phyloP scores from a whole-genome alignment of 2,888 invertebrate genomes.

The Drosophila monieri region DNA sequence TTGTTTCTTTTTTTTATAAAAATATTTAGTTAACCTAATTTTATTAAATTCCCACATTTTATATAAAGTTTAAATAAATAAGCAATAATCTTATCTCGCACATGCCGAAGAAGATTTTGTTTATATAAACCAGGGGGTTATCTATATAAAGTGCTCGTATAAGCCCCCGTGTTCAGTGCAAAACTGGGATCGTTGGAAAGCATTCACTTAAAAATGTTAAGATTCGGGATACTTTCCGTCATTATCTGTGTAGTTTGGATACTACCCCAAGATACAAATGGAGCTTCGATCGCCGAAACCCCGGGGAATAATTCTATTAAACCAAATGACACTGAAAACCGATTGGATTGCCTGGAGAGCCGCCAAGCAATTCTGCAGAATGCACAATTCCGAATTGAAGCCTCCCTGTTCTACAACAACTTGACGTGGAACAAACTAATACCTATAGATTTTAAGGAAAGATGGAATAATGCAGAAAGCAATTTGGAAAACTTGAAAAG shows the following conservation, averaged over 20 bases:
- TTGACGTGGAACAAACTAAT: not conserved
- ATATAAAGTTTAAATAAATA: too few species aligned
- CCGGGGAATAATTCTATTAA: not conserved
- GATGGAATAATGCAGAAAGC: not conserved
- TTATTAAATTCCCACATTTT: too few species aligned
- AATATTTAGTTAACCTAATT: too few species aligned
- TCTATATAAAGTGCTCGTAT: too few species aligned
- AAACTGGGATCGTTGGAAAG: not conserved
- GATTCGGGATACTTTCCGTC: not conserved
- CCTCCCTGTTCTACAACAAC: not conserved
- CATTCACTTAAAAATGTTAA: not conserved
- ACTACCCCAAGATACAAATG: not conserved
- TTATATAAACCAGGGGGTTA: too few species aligned
- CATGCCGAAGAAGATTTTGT: too few species aligned
- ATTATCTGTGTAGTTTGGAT: not conserved
- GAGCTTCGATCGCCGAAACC: not conserved
- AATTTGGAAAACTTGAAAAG: not conserved
- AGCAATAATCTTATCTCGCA: too few species aligned
- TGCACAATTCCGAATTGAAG: not conserved
- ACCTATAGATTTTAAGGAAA: not conserved
- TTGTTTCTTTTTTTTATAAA: too few species aligned
- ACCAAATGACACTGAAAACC: not conserved
- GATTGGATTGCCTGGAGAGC: conserved; percentile 2
- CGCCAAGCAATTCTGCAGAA: not conserved
- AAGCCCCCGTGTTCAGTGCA: too few species aligned